phyloP scores from a whole-genome alignment of 2,888 invertebrate species.

The Blera fallax region DNA sequence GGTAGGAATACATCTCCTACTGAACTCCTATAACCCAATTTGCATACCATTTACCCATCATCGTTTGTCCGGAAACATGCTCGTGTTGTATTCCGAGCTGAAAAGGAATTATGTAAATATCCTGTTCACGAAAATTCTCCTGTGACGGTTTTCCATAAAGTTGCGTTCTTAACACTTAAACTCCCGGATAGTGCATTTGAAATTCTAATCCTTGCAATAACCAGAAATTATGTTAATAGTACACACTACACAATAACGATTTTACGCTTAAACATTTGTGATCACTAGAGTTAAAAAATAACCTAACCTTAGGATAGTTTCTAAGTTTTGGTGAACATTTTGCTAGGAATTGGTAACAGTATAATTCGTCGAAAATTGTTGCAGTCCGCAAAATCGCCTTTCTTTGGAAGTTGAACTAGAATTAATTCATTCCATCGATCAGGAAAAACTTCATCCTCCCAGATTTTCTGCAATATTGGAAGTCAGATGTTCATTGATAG shows the following conservation, averaged over 20 bases:
- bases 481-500: no score
- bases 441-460: no score
- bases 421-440: no score
- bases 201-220: not conserved
- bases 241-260: not conserved
- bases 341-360: no score
- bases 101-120: not conserved
- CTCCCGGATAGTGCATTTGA: not conserved
- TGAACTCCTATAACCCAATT: constrained; percentile 51
- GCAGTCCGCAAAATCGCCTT: no score
- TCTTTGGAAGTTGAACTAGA: no score
- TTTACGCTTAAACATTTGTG: not conserved
- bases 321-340: no score
- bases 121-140: not conserved
- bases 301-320: no score
- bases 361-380: no score
- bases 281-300: not conserved
- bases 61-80: not conserved
- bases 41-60: constrained; percentile 48
- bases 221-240: not conserved
- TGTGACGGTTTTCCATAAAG: not conserved
- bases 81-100: not conserved
- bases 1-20: constrained; percentile 31
- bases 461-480: no score
- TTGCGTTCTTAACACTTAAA: not conserved